Percentiles rank a stretch among this genome's conserved stretches.
Evolutionary conservation across 2,113 vertebrate genomes (phyloP).

Genomic region (Mesembrinibis cayennensis): DNA sequence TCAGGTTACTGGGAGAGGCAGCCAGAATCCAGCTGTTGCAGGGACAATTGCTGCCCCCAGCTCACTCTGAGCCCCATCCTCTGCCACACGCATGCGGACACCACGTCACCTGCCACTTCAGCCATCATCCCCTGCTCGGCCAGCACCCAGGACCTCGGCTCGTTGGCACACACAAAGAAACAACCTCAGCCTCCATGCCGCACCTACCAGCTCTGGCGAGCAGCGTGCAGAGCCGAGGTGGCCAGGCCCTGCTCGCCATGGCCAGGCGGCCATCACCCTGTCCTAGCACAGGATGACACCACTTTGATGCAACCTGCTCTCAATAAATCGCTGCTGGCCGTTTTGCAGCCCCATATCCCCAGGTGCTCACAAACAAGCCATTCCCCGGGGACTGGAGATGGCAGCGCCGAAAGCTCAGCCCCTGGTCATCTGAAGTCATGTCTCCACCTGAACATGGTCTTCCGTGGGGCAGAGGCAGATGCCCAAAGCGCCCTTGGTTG

Average conservation of each 20-base stretch:
- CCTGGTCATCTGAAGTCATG: background rate
- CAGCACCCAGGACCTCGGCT: rapidly evolving
- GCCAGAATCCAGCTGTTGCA: background rate
- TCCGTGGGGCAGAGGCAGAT: background rate
- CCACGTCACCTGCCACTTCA: background rate
- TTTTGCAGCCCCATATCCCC: background rate
- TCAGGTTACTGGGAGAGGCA: background rate
- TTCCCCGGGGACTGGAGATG: background rate
- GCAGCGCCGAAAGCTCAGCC: background rate
- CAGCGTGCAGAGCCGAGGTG: rapidly evolving
- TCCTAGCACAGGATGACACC: background rate
- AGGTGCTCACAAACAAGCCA: background rate
- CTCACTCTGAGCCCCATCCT: background rate
- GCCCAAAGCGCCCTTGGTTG: rapidly evolving
- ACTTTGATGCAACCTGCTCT: background rate
- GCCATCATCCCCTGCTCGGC: background rate
- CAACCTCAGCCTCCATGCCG: background rate
- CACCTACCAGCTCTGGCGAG: background rate
- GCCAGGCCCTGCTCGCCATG: background rate
- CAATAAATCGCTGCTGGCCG: background rate
- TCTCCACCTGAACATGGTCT: background rate
- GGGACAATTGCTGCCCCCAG: rapidly evolving
- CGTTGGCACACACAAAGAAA: rapidly evolving
- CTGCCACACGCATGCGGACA: background rate
- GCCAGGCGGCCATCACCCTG: background rate